Percentiles rank a stretch among this genome's conserved stretches.
Conservation (phyloP, 2,113 vertebrate genomes). For the Hiodon alosoides region DNA sequence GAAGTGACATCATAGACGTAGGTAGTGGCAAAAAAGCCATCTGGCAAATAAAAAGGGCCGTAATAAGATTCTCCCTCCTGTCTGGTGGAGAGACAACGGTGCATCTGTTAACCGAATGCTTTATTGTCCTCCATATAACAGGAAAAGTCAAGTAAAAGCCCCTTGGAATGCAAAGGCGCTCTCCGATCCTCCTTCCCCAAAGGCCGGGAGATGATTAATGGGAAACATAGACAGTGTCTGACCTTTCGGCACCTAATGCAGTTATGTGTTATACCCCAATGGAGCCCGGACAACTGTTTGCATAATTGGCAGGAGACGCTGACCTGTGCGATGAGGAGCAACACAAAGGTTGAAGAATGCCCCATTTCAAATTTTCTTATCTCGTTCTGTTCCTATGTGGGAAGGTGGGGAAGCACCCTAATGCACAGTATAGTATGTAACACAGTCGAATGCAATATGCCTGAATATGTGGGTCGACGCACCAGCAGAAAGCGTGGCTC, state of each 20-base stretch:
- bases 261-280: conserved; percentile 1
- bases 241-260: not conserved
- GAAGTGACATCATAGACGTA: not conserved
- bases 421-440: not conserved
- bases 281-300: not conserved
- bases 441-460: not conserved
- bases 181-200: not conserved
- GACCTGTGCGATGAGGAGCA: not conserved
- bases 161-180: not conserved
- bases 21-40: not conserved
- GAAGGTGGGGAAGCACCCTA: not conserved
- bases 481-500: no score
- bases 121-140: not conserved
- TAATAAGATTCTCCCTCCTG: not conserved
- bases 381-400: not conserved
- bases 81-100: no score
- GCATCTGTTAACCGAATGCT: not conserved
- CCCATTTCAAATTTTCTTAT: not conserved
- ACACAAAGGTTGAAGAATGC: not conserved
- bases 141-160: conserved; percentile 1
- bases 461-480: no score
- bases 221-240: not conserved
- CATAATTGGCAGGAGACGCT: not conserved
- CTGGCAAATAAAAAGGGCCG: not conserved
- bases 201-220: not conserved